Base-by-base conservation (phyloP, 2,113 vertebrate genomes). In the Phalacrocorax brasilianus region DNA sequence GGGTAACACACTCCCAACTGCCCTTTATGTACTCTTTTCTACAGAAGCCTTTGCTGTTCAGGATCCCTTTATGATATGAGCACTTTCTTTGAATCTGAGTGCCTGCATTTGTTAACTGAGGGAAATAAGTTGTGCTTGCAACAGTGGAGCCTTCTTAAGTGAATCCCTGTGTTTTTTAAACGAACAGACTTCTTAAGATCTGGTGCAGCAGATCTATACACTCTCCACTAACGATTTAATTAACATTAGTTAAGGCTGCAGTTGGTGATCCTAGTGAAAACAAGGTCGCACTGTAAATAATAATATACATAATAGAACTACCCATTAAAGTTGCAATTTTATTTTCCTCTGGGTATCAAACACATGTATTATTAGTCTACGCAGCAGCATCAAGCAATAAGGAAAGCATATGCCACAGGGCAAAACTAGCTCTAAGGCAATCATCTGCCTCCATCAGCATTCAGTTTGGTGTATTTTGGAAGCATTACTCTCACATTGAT, bases 71-170 rank as follows among this genome's bases (percentile, higher is more conserved):
- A 68, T 78, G 49, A 80, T 44, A 11, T 7, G 35, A 94, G 63
- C 49, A 80, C 52, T 75, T 84, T 50, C 88, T 79, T 67, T 65
- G 80, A 93, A 77, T 91, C 63, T 45, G 32, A 91, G 74, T 62
- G 93, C 65, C 95, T 93, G 88, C 79, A 93, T 96, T 96, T 91
- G 95, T 96, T 94, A 96, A 78, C 74, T 79, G 81, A 88, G 33
- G 38, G 82, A 91, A 86, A 44, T 75, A 76, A 91, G 84, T 59
- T 85, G 53, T 77, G 74, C 15, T 6, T 89, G 78, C 87, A 79
- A 76, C 77, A 80, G 66, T 52, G 68, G 67, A 95, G 89, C 67
- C 83, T 96, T 97, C 97, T 96, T 93, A 96, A 98, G 94, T 88
- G 85, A 93, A 95, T 55, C 70, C 40, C n/a, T 75, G 23, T 44